Evolutionary conservation across 2,797 vertebrate species (phyloP).

Genomic region (Melanotaenia boesemani): DNA sequence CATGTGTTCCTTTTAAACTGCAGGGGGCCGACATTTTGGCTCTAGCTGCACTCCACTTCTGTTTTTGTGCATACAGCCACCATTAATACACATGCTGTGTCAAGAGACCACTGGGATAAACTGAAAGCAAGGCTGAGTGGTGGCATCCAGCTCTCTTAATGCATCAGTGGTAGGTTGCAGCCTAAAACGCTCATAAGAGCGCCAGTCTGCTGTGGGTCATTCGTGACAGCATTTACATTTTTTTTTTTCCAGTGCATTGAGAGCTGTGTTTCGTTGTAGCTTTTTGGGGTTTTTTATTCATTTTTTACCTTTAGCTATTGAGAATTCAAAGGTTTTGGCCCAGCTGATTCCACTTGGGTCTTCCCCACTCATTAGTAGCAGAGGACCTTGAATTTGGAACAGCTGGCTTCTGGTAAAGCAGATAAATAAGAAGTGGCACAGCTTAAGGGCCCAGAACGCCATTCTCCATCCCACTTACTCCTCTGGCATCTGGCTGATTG

Average conservation of each 20-base stretch:
- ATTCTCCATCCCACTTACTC: slow-evolving; percentile 35
- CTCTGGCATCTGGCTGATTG: slow-evolving; percentile 58
- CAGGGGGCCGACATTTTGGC: background rate
- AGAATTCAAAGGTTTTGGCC: background rate
- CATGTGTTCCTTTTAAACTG: background rate
- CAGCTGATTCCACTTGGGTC: background rate
- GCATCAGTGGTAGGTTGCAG: background rate
- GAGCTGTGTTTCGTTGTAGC: background rate
- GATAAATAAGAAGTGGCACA: background rate
- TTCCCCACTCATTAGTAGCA: background rate
- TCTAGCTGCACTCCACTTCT: background rate
- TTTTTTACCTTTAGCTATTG: background rate
- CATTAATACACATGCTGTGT: background rate
- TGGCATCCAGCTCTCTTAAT: background rate
- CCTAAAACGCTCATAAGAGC: background rate
- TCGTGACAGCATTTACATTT: background rate
- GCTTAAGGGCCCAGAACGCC: slow-evolving; percentile 6
- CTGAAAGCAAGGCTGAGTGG: background rate
- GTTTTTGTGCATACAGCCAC: background rate
- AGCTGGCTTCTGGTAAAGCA: background rate
- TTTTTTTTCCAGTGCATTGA: background rate
- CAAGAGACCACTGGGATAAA: background rate
- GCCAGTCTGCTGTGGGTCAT: background rate
- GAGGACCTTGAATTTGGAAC: background rate
- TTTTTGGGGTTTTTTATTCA: background rate